These are phyloP conservation scores for Aptenodytes forsteri DNA, from an alignment of 2,113 vertebrate species.

Conservation along the genomic window DNA sequence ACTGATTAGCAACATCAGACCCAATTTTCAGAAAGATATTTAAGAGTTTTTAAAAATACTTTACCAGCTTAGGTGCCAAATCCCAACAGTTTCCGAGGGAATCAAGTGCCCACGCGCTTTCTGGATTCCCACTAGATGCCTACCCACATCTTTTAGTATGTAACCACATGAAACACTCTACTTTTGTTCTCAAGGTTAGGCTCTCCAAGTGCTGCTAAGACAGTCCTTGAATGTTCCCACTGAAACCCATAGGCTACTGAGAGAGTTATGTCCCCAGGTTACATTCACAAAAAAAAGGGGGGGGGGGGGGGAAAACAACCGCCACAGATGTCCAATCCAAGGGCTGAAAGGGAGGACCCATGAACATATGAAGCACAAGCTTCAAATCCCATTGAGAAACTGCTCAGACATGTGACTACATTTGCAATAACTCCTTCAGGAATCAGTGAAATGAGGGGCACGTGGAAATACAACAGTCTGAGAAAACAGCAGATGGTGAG, in stretches of 20 bases:
- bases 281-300: too few relatives aligned
- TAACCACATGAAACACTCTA: slow-evolving; percentile 35
- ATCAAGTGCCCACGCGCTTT: neutral
- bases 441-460: neutral
- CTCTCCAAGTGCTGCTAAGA: neutral
- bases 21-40: neutral
- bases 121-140: slow-evolving; percentile 49
- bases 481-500: neutral
- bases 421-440: neutral
- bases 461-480: neutral
- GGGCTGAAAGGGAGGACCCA: neutral
- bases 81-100: slow-evolving; percentile 34
- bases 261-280: neutral
- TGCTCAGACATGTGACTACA: neutral
- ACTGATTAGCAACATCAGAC: neutral
- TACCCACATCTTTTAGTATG: neutral
- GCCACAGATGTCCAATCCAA: too few relatives aligned
- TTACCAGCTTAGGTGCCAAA: slow-evolving; percentile 50
- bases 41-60: slow-evolving; percentile 23
- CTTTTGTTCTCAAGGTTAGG: slow-evolving; percentile 43
- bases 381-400: neutral
- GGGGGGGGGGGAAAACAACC: too few relatives aligned
- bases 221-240: neutral
- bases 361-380: neutral
- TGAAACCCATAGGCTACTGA: neutral